Evolutionary conservation across 2,888 invertebrate genomes (phyloP).

Genomic region (Drosophila buzzatii): DNA sequence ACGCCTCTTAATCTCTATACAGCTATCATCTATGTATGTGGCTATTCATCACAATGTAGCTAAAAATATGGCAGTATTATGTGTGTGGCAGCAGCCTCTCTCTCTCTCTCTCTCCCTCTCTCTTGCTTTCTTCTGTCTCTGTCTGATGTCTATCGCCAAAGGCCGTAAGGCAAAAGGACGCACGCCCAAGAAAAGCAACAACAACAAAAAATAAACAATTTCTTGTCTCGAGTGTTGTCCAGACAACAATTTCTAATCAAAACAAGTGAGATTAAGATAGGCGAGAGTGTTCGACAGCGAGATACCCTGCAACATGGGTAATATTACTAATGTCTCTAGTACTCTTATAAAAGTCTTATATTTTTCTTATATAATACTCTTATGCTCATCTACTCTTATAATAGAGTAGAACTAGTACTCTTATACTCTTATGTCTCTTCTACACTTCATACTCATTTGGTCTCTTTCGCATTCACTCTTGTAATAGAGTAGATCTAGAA

Average conservation of each 20-base stretch:
- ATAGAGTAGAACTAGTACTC: too few species aligned
- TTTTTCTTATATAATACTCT: too few species aligned
- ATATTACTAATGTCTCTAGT: neutral
- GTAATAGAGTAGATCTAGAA: too few species aligned
- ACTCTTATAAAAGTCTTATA: too few species aligned
- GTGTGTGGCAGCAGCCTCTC: neutral
- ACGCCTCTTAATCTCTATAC: neutral
- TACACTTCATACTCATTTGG: neutral
- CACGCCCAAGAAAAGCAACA: constrained; percentile 2
- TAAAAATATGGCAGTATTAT: constrained; percentile 7
- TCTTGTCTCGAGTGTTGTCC: constrained; percentile 10
- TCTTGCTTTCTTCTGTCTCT: neutral
- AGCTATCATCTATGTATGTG: constrained; percentile 1
- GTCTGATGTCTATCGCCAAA: constrained; percentile 1
- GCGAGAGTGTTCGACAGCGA: neutral
- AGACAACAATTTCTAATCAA: constrained; percentile 58
- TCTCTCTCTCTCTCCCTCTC: neutral
- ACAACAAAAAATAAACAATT: constrained; percentile 20
- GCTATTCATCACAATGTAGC: neutral
- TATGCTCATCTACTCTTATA: neutral
- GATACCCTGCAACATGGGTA: neutral
- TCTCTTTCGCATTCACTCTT: neutral
- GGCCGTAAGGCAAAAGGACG: neutral
- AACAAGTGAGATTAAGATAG: constrained; percentile 4
- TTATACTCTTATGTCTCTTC: neutral